Base-by-base conservation (phyloP, 2,113 vertebrate species). In the Otis tarda region DNA sequence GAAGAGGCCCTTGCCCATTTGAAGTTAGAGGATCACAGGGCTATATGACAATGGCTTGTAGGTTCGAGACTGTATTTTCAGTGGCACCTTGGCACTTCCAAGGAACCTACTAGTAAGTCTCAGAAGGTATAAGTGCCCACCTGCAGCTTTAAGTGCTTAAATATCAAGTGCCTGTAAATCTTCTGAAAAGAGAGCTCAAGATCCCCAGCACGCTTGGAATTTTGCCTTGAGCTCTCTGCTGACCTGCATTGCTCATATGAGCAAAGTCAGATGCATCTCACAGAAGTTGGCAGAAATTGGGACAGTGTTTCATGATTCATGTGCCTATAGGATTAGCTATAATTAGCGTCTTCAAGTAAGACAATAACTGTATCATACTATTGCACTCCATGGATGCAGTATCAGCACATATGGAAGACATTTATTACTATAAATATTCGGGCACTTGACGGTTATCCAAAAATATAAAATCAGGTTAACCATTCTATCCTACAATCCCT, bases 381-480 rank as follows among this genome's bases (percentile, higher is more conserved):
- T 84, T 90, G 79, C 81, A 91, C 87, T 96, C 86, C 75, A 64
- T 63, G 82, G 89, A 79, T 95, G 86, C 85, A 79, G 76, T 82
- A 95, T 97, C 95, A 93, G 89, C 90, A 97, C 98, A 98, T 93
- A 91, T 97, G 97, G 97, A 97, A 98, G 92, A 81, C 76, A 97
- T 98, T 97, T 97, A 96, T 95, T 96, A 94, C 86, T 97, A 84
- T 92, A 95, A 96, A 96, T 95, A 97, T 93, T 97, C 90, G n/a
- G 92, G 94, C 95, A 97, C 94, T 98, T 96, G 95, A 95, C 94
- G 92, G 96, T 93, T 94, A 88, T 93, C 94, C 94, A 97, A 61
- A 97, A 97, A 96, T 71, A 93, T 71, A 93, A 97, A 97, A 97
- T 97, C 96, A 98, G 96, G 97, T 87, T 97, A 96, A 96, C 97